Conservation (phyloP, 2,797 vertebrate species). For the Loriculus beryllinus region DNA sequence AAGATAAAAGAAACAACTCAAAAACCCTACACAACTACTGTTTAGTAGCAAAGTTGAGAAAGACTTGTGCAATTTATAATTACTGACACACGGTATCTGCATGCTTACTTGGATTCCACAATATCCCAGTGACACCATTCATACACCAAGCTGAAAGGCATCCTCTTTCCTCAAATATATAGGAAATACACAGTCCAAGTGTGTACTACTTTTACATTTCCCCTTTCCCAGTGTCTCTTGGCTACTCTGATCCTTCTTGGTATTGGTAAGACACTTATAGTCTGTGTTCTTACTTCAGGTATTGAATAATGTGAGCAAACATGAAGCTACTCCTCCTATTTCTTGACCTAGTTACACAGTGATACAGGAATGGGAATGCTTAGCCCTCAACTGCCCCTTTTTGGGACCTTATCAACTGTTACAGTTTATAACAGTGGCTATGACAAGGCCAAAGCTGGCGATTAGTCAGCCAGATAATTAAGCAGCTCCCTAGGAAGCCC, state of each 20-base stretch:
- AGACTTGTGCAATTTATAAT: not conserved
- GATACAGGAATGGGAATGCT: not conserved
- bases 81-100: not conserved
- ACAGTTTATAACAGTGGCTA: not conserved
- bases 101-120: not conserved
- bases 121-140: not conserved
- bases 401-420: not conserved
- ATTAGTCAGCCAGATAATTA: not conserved
- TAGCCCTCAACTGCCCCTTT: not conserved
- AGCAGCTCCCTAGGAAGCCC: not conserved
- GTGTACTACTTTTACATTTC: not conserved
- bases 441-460: not conserved
- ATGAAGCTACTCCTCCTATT: not conserved
- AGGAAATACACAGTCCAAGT: not conserved
- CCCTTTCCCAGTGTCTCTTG: not conserved
- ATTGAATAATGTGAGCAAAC: accelerated
- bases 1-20: not conserved
- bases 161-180: not conserved
- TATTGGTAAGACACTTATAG: not conserved
- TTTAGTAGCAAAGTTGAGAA: not conserved
- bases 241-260: not conserved
- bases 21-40: not conserved
- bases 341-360: not conserved
- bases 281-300: not conserved
- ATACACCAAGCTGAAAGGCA: not conserved